phyloP scores from a whole-genome alignment of 1,140 invertebrate species.

The Cydia splendana region DNA sequence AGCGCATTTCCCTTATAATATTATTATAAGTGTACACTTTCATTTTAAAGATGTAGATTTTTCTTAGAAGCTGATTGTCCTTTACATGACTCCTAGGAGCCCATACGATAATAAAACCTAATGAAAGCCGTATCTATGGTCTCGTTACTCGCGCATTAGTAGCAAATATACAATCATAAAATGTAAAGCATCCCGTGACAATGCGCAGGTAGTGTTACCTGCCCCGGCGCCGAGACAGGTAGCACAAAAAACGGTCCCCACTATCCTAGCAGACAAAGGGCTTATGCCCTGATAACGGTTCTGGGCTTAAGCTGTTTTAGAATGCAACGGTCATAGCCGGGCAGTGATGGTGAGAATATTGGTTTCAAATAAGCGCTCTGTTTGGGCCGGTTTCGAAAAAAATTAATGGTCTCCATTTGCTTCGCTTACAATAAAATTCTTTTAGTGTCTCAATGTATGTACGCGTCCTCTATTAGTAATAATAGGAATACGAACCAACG shows the following conservation, averaged over 20 bases:
- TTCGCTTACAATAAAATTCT: conserved; percentile 2
- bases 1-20: background rate
- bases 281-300: background rate
- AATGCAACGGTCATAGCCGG: background rate
- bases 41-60: background rate
- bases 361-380: conserved; percentile 17
- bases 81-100: background rate
- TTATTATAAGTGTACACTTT: background rate
- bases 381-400: conserved; percentile 5
- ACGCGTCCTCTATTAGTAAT: background rate
- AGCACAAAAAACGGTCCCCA: conserved; percentile 1
- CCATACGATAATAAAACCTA: background rate
- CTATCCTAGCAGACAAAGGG: background rate
- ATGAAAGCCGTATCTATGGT: conserved; percentile 12
- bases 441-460: background rate
- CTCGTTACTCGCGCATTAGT: conserved; percentile 10
- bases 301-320: background rate
- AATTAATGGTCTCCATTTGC: background rate
- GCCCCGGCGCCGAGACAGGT: conserved; percentile 22
- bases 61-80: background rate
- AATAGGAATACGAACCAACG: background rate
- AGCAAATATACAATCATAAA: conserved; percentile 8
- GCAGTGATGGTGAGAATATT: conserved; percentile 7
- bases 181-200: conserved; percentile 15
- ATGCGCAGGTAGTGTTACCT: conserved; percentile 13